phyloP scores from a whole-genome alignment of 1,140 invertebrate genomes.

The Ostrea edulis region DNA sequence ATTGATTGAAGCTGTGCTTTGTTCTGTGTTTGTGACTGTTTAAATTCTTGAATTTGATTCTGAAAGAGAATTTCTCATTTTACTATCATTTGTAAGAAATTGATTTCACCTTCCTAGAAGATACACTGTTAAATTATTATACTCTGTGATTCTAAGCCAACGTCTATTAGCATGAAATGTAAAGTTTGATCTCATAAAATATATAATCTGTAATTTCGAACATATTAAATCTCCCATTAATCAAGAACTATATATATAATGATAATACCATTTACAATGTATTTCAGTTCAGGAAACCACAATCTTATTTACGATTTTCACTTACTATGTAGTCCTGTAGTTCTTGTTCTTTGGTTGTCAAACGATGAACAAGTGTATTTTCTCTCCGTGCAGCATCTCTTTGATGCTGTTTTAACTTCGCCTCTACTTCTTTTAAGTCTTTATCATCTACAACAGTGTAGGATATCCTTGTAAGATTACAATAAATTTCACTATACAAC shows the following conservation, averaged over 20 bases:
- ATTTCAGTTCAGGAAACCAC: too few relatives aligned
- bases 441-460: neutral
- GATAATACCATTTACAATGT: too few relatives aligned
- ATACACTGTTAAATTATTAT: too few relatives aligned
- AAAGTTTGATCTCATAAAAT: too few relatives aligned
- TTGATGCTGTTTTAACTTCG: conserved; percentile 89
- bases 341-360: conserved; percentile 97
- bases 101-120: too few relatives aligned
- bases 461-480: neutral
- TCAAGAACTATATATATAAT: too few relatives aligned
- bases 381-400: conserved; percentile 92
- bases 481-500: too few relatives aligned
- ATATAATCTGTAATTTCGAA: too few relatives aligned
- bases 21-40: conserved; percentile 86
- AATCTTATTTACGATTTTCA: neutral
- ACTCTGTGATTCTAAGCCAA: too few relatives aligned
- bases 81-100: neutral
- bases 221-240: too few relatives aligned
- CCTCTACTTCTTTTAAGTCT: conserved; percentile 85
- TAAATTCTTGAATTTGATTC: conserved; percentile 93
- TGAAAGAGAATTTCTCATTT: conserved; percentile 75
- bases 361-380: conserved; percentile 92
- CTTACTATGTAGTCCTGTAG: conserved; percentile 96
- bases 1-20: conserved; percentile 89
- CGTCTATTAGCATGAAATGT: too few relatives aligned